Conservation (phyloP, 2,888 invertebrate genomes). For the Plagodis dolabraria region DNA sequence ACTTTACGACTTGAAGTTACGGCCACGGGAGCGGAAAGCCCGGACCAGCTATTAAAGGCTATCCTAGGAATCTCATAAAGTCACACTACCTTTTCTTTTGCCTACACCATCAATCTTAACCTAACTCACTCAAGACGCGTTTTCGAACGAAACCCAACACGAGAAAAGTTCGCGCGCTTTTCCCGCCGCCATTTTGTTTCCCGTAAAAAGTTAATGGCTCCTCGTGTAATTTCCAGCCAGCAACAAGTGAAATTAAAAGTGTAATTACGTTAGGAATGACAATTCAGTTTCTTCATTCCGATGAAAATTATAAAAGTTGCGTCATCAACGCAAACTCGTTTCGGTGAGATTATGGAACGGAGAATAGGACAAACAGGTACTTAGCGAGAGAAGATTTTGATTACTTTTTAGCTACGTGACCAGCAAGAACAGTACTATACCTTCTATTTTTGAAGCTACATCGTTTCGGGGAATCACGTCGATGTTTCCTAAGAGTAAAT, state of each 20-base stretch:
- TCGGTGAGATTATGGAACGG: constrained; percentile 16
- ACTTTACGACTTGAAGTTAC: constrained; percentile 74
- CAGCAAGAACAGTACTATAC: too few relatives aligned
- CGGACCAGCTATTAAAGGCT: constrained; percentile 74
- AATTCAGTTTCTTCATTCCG: constrained; percentile 37
- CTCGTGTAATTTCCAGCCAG: constrained; percentile 68
- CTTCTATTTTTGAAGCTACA: too few relatives aligned
- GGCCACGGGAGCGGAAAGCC: constrained; percentile 62
- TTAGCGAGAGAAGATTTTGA: constrained; percentile 13
- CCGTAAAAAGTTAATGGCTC: constrained; percentile 79
- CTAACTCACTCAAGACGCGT: constrained; percentile 43
- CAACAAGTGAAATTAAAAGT: constrained; percentile 79
- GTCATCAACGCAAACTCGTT: constrained; percentile 19
- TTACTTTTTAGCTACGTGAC: constrained; percentile 5
- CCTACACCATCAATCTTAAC: constrained; percentile 44
- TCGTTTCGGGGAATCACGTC: too few relatives aligned
- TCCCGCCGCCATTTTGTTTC: constrained; percentile 73
- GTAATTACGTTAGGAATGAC: constrained; percentile 63
- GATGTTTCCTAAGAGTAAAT: too few relatives aligned
- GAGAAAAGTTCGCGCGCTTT: constrained; percentile 51
- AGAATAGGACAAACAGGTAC: constrained; percentile 18
- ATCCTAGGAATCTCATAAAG: constrained; percentile 71
- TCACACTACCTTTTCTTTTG: constrained; percentile 45
- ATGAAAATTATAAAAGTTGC: constrained; percentile 31
- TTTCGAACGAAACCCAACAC: constrained; percentile 38